Evolutionary conservation across 2,113 vertebrate genomes (phyloP).

Genomic region (Pteruthius melanotis): DNA sequence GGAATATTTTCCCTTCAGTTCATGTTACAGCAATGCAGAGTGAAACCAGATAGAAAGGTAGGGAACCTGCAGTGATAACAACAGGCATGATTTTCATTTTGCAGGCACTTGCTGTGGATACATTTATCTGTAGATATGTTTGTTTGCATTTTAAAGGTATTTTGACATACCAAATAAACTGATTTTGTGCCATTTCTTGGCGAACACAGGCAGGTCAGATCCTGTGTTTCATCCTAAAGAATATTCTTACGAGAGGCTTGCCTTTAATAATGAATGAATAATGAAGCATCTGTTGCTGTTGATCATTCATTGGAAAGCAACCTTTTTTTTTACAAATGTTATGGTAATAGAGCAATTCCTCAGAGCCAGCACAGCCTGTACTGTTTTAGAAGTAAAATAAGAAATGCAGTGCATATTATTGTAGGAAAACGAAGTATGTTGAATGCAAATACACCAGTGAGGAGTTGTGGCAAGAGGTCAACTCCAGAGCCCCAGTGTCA

Average conservation of each 20-base stretch:
- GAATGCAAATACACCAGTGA: background rate
- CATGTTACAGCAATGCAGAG: background rate
- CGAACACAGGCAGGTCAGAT: background rate
- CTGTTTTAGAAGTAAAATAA: background rate
- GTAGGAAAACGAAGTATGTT: background rate
- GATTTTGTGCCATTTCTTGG: background rate
- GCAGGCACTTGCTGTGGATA: background rate
- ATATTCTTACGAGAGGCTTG: background rate
- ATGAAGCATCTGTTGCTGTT: background rate
- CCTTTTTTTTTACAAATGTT: background rate
- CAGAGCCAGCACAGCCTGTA: background rate
- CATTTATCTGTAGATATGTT: background rate
- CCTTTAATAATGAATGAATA: background rate
- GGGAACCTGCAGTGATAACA: background rate
- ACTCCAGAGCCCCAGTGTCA: background rate
- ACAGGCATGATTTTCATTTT: background rate
- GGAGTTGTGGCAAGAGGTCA: background rate
- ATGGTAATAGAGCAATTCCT: background rate
- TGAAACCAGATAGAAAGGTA: background rate
- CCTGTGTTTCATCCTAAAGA: background rate
- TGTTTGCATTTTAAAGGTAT: background rate
- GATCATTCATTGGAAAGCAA: background rate
- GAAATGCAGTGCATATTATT: background rate
- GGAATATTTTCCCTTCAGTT: background rate
- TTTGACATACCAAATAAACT: background rate